These are phyloP conservation scores for Crax fasciolata DNA, from an alignment of 2,797 vertebrate species.

Conservation along the genomic window DNA sequence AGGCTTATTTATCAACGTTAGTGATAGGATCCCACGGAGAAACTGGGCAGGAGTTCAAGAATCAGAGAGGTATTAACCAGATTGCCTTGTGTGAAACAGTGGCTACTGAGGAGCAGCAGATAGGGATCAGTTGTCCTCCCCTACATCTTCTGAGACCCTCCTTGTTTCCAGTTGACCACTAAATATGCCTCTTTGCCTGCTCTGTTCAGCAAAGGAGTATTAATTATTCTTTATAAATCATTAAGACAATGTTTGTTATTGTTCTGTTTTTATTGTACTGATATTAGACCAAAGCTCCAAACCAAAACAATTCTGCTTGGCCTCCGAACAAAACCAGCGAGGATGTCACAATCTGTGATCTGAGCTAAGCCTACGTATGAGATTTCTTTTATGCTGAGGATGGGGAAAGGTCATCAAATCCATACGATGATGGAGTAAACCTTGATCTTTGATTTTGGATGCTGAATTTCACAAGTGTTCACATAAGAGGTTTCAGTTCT, in stretches of 20 bases:
- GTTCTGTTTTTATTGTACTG: background rate
- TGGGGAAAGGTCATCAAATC: background rate
- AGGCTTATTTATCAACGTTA: slow-evolving; percentile 38
- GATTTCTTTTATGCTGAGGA: background rate
- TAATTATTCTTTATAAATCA: background rate
- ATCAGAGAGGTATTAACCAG: background rate
- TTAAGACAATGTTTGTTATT: background rate
- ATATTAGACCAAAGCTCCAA: background rate
- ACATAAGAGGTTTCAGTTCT: background rate
- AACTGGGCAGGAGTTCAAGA: slow-evolving; percentile 13
- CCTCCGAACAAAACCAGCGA: background rate
- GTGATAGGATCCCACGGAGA: slow-evolving; percentile 49
- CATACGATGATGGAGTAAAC: background rate
- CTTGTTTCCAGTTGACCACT: background rate
- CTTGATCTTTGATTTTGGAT: background rate
- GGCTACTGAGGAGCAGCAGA: background rate
- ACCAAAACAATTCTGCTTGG: background rate
- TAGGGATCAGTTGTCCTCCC: background rate
- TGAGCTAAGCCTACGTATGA: background rate
- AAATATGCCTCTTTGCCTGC: background rate
- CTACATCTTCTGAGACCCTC: background rate
- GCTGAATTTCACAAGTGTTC: background rate
- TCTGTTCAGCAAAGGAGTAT: background rate
- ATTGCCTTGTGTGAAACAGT: background rate
- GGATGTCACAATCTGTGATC: background rate